Evolutionary conservation across 2,113 vertebrate genomes (phyloP).

Genomic region (Eulemur macaco): DNA sequence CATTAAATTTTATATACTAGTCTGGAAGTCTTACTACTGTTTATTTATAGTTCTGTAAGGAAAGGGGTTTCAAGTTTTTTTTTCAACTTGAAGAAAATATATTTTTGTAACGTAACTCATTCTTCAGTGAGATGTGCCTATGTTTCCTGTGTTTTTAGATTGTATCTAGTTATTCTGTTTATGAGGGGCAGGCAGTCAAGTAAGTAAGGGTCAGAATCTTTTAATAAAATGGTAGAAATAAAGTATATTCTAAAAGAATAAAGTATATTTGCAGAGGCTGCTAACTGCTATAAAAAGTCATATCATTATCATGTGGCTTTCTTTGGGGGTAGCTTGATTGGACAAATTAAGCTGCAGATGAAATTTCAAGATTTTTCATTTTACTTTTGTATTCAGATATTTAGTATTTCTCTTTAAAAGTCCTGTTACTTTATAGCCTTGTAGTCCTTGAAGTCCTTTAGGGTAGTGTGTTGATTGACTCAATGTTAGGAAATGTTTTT

Average conservation of each 20-base stretch:
- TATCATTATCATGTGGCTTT: not conserved
- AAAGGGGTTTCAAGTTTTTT: conserved; percentile 10
- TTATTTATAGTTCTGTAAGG: not conserved
- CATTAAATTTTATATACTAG: not conserved
- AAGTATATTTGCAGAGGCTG: not conserved
- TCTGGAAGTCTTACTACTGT: not conserved
- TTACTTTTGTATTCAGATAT: conserved; percentile 38
- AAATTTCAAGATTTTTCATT: not conserved
- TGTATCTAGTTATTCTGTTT: not conserved
- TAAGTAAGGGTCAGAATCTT: conserved; percentile 9
- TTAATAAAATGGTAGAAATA: conserved; percentile 19
- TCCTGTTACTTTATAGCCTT: not conserved
- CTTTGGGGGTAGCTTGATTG: not conserved
- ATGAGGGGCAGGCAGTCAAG: not conserved
- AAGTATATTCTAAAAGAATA: not conserved
- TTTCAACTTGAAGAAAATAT: not conserved
- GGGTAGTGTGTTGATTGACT: not conserved
- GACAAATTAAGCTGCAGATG: conserved; percentile 28
- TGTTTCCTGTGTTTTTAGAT: not conserved
- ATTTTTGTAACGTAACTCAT: conserved; percentile 14
- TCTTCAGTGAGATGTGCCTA: not conserved
- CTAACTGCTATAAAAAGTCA: conserved; percentile 13
- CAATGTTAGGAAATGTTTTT: not conserved
- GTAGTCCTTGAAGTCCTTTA: not conserved
- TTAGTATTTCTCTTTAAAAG: conserved; percentile 43